phyloP scores from a whole-genome alignment of 2,797 vertebrate genomes.

The Smutsia gigantea region DNA sequence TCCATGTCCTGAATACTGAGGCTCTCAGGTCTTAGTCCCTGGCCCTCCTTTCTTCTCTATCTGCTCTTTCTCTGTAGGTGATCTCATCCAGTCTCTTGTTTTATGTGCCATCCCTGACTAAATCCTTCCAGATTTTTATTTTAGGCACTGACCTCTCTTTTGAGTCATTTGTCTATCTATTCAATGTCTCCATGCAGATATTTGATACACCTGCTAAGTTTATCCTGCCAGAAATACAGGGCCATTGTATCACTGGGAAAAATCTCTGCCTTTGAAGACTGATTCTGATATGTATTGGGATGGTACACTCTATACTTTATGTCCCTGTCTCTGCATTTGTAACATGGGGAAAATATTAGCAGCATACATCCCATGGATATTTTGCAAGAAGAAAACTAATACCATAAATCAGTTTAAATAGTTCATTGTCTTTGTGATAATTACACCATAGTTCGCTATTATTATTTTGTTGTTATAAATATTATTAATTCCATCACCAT shows the following conservation, averaged over 20 bases:
- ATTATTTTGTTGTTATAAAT: not conserved
- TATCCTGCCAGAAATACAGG: not conserved
- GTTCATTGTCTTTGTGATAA: not conserved
- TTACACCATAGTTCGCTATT: not conserved
- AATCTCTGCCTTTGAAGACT: not conserved
- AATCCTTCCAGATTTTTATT: not conserved
- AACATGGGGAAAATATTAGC: not conserved
- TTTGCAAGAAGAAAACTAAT: not conserved
- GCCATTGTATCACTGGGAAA: not conserved
- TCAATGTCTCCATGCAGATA: not conserved
- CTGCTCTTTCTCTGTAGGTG: not conserved
- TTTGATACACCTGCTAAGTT: not conserved
- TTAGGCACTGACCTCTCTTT: not conserved
- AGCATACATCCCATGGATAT: not conserved
- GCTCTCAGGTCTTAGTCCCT: not conserved
- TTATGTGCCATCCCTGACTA: not conserved
- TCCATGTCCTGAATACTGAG: not conserved
- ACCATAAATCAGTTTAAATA: not conserved
- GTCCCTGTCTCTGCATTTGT: too few species aligned
- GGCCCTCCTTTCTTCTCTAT: not conserved
- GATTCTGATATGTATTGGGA: not conserved
- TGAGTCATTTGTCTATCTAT: not conserved
- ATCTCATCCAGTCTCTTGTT: too few species aligned
- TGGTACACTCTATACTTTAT: not conserved
- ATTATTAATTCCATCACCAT: not conserved